phyloP scores from a whole-genome alignment of 2,888 invertebrate genomes.

The Criorhina ranunculi region DNA sequence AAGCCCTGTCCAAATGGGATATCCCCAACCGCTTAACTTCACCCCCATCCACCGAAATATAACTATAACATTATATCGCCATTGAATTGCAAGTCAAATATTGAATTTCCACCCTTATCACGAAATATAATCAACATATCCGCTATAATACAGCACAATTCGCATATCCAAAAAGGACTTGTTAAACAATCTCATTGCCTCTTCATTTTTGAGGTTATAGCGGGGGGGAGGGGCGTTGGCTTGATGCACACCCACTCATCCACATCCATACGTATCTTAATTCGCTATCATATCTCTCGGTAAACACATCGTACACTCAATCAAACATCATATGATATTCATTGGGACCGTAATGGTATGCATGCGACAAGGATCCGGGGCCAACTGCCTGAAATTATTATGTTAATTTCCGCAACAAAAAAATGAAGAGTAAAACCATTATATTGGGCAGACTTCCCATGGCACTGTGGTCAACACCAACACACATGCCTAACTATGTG shows the following conservation, averaged over 20 bases:
- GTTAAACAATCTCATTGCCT: constrained; percentile 45
- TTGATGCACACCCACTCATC: constrained; percentile 33
- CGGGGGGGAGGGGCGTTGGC: neutral
- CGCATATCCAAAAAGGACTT: constrained; percentile 41
- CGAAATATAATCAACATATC: constrained; percentile 55
- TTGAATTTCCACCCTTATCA: constrained; percentile 63
- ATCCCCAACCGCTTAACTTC: too few species aligned
- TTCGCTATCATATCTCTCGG: constrained; percentile 71
- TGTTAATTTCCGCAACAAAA: constrained; percentile 68
- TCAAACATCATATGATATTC: constrained; percentile 67
- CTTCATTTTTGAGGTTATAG: constrained; percentile 48
- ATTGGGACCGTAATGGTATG: constrained; percentile 57
- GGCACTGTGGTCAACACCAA: neutral
- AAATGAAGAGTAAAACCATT: constrained; percentile 53
- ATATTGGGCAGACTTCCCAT: constrained; percentile 56
- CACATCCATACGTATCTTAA: constrained; percentile 70
- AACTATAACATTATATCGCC: constrained; percentile 35
- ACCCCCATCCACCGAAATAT: neutral
- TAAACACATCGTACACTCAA: constrained; percentile 67
- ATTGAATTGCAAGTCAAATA: constrained; percentile 68
- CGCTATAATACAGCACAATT: constrained; percentile 27
- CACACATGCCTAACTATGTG: neutral
- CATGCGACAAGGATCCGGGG: constrained; percentile 63
- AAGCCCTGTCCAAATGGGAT: constrained; percentile 5
- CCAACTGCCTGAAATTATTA: constrained; percentile 70